These are phyloP conservation scores for Epinephelus moara DNA, from an alignment of 2,113 vertebrate species.

Conservation along the genomic window DNA sequence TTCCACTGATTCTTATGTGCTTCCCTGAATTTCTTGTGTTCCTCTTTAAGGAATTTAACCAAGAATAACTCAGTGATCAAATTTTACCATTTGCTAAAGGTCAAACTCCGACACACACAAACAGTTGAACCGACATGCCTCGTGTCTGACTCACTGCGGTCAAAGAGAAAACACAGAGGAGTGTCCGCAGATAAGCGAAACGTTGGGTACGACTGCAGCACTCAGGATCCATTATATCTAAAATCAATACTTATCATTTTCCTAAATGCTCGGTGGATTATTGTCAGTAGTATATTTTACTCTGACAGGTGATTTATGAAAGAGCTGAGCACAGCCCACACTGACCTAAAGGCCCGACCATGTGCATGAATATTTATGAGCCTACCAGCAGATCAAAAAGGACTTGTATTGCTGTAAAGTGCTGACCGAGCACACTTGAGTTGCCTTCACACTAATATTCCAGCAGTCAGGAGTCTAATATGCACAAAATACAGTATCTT, in stretches of 20 bases:
- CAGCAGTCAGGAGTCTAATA: conserved; percentile 17
- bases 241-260: conserved; percentile 61
- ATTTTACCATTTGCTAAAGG: conserved; percentile 61
- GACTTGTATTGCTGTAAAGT: conserved; percentile 23
- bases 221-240: conserved; percentile 3
- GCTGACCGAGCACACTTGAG: conserved; percentile 59
- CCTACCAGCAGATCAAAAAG: conserved; percentile 39
- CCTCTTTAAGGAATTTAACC: conserved; percentile 23
- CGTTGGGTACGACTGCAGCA: not conserved
- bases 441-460: conserved; percentile 19
- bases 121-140: conserved; percentile 11
- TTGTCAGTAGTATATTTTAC: conserved; percentile 46
- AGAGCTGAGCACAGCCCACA: conserved; percentile 30
- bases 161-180: conserved; percentile 34
- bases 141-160: conserved; percentile 41
- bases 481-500: not conserved
- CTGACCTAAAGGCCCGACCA: conserved; percentile 45
- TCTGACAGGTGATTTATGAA: conserved; percentile 62
- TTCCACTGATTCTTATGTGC: not conserved
- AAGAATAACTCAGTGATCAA: conserved; percentile 60
- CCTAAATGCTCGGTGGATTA: conserved; percentile 26
- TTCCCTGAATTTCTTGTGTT: conserved; percentile 8
- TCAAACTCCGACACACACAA: conserved; percentile 38
- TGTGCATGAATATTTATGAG: conserved; percentile 65
- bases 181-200: conserved; percentile 4